A percentile compares a stretch with the other conserved stretches of the same genome.
Conservation (phyloP, 2,888 invertebrate species). For the Netelia melanura region DNA sequence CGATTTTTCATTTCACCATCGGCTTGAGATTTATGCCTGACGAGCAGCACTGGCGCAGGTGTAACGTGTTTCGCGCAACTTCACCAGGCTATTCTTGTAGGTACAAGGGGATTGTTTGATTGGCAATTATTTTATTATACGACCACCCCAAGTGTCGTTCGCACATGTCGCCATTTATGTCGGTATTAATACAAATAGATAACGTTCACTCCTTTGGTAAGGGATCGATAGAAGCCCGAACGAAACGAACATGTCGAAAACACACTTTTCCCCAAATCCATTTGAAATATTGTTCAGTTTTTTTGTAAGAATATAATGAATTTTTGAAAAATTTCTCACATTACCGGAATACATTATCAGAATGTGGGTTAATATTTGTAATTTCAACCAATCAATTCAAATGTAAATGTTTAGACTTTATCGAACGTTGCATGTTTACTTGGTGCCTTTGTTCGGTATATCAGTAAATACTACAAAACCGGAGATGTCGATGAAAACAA, state of each 20-base stretch:
- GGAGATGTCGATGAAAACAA: background rate
- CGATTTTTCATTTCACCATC: slow-evolving; percentile 48
- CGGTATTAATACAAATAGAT: background rate
- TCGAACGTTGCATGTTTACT: no score
- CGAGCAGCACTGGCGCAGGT: background rate
- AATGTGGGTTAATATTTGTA: no score
- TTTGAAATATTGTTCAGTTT: background rate
- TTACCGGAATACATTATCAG: no score
- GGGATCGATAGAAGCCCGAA: background rate
- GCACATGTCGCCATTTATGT: background rate
- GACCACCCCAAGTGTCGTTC: background rate
- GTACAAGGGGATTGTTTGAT: slow-evolving; percentile 13
- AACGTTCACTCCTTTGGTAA: background rate
- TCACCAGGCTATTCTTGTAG: slow-evolving; percentile 35
- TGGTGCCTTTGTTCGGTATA: no score
- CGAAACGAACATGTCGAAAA: background rate
- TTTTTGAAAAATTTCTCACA: background rate
- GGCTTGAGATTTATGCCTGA: slow-evolving; percentile 27
- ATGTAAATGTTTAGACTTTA: no score
- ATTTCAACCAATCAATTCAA: no score
- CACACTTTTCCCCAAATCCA: background rate
- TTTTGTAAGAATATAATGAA: background rate
- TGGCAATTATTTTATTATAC: slow-evolving; percentile 21
- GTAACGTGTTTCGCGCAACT: slow-evolving; percentile 24
- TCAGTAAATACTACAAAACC: background rate